These are phyloP conservation scores for Leptopilina syphax DNA, from an alignment of 2,888 invertebrate genomes.

Conservation along the genomic window DNA sequence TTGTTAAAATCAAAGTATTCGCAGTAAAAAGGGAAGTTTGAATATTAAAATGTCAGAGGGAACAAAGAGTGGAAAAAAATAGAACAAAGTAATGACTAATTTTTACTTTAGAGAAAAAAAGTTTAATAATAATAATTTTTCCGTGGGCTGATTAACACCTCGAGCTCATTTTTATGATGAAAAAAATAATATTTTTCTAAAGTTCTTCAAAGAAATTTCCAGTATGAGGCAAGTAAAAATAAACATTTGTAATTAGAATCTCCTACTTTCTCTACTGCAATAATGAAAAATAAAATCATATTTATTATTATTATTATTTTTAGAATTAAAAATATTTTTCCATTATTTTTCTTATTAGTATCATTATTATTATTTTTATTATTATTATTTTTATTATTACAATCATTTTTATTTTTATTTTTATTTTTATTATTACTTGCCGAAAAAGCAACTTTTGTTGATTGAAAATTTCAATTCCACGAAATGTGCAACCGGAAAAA, in stretches of 20 bases:
- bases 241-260: too few relatives aligned
- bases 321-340: too few relatives aligned
- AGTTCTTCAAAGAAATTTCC: too few relatives aligned
- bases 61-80: slow-evolving; percentile 2
- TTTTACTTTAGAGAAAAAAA: background rate
- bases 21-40: background rate
- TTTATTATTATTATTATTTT: too few relatives aligned
- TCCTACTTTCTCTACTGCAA: too few relatives aligned
- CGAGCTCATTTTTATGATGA: background rate
- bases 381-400: too few relatives aligned
- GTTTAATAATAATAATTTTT: slow-evolving; percentile 15
- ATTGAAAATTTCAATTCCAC: background rate
- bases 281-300: too few relatives aligned
- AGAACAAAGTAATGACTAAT: slow-evolving; percentile 18
- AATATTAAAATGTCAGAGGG: slow-evolving; percentile 17
- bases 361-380: too few relatives aligned
- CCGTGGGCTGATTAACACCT: slow-evolving; percentile 21
- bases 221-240: too few relatives aligned
- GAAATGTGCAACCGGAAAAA: background rate
- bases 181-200: background rate
- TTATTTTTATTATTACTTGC: background rate
- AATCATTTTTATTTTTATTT: too few relatives aligned
- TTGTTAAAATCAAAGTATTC: background rate
- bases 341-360: too few relatives aligned
- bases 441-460: background rate